Evolutionary conservation across 2,113 vertebrate genomes (phyloP), one percentile per base, ranked within the genome.

Genomic region (Rafetus swinhoei): DNA sequence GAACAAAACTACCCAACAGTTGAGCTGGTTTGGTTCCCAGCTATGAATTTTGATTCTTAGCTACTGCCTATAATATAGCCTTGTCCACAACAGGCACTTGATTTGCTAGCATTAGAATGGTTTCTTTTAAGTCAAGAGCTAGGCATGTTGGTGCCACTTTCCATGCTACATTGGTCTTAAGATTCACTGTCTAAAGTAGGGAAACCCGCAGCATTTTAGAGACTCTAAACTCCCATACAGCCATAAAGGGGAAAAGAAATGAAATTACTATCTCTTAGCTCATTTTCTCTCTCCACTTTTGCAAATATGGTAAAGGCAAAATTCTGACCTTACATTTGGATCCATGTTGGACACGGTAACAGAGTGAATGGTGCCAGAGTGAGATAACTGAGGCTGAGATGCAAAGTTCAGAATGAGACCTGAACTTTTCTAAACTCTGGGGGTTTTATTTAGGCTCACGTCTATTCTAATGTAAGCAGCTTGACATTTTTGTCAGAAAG

Each of bases 381-480:
- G 13, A 29, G 59, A 27, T 60, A 35, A 21, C 35, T 35, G n/a
- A 32, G n/a, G 18, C 65, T 35, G 18, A 72, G n/a, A 16, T 10
- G n/a, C n/a, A 72, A 72, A n/a, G 32, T 69, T 69, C 16, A n/a
- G 32, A 19, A 16, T 6, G 6, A 81, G 29, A 32, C 52, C 35
- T 94, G 88, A 56, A 79, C 56, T 13, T 88, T 86, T 88, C 15
- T 15, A 53, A n/a, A 82, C 10, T 55, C 90, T 60, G 81, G 57
- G 83, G n/a, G 81, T 92, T 95, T 57, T 74, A 13, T 39, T 86
- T 50, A 35, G 32, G 32, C 65, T 35, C 18, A 22, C 9, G 15
- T 59, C 14, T 3, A 4, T 59, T 53, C 7, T 74, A 79, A 89
- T 91, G 84, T 55, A n/a, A 69, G 21, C 91, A 76, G 57, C 60